Percentiles rank a stretch among this genome's conserved stretches.
These are phyloP conservation scores for Clivina fossor DNA, from an alignment of 2,888 invertebrate genomes.

Conservation along the genomic window DNA sequence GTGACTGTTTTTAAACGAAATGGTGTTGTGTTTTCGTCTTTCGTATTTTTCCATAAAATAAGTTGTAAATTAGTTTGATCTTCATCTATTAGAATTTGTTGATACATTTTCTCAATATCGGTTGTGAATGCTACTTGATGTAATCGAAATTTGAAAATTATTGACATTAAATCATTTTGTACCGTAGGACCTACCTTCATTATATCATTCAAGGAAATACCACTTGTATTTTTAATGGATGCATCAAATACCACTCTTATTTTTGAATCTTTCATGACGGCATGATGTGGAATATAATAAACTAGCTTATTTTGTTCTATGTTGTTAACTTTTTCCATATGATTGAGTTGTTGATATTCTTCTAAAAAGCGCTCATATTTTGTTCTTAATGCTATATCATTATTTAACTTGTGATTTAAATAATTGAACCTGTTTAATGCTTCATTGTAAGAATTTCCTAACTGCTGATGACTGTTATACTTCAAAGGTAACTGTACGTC, in stretches of 20 bases:
- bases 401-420: not conserved
- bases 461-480: not conserved
- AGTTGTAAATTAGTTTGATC: slow-evolving; percentile 17
- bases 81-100: not conserved
- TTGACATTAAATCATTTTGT: slow-evolving; percentile 8
- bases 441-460: not conserved
- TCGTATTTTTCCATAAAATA: too few species aligned
- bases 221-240: slow-evolving; percentile 3
- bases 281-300: slow-evolving; percentile 1
- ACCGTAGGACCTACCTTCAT: not conserved
- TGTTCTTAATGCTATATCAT: not conserved
- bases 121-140: not conserved
- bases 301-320: not conserved
- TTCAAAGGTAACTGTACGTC: slow-evolving; percentile 6
- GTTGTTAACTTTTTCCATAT: not conserved
- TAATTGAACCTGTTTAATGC: not conserved
- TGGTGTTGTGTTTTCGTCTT: not conserved
- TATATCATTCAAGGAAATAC: slow-evolving; percentile 4
- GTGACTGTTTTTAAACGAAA: slow-evolving; percentile 2
- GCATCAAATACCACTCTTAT: slow-evolving; percentile 11
- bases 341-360: not conserved
- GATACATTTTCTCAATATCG: slow-evolving; percentile 12
- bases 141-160: slow-evolving; percentile 4
- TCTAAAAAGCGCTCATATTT: not conserved
- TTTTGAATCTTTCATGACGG: slow-evolving; percentile 7